phyloP scores from a whole-genome alignment of 2,888 invertebrate species.

The Hymenopus coronatus region DNA sequence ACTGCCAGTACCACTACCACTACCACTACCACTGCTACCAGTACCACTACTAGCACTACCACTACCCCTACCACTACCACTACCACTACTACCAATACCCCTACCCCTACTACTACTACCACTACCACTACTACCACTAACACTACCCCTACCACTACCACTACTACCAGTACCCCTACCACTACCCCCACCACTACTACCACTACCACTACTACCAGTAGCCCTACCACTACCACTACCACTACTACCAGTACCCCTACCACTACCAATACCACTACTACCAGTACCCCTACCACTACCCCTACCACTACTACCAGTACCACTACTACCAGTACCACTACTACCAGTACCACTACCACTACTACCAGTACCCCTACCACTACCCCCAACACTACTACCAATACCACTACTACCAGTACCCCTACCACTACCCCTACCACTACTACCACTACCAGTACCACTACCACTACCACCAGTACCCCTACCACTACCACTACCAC shows the following conservation, averaged over 20 bases:
- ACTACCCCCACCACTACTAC: slow-evolving; percentile 38
- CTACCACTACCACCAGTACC: too few species aligned
- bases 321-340: too few species aligned
- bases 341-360: too few species aligned
- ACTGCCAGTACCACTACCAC: too few species aligned
- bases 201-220: slow-evolving; percentile 41
- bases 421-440: too few species aligned
- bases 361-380: not conserved
- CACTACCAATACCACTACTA: too few species aligned
- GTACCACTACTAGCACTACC: not conserved
- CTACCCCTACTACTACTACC: not conserved
- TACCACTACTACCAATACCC: not conserved
- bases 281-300: slow-evolving; percentile 43
- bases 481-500: too few species aligned
- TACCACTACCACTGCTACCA: not conserved
- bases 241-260: too few species aligned
- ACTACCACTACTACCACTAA: not conserved
- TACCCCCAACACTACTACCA: too few species aligned
- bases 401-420: too few species aligned
- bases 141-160: not conserved
- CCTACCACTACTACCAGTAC: slow-evolving; percentile 19
- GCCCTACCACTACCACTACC: slow-evolving; percentile 29
- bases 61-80: not conserved
- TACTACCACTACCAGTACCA: too few species aligned
- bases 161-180: not conserved